Percentiles rank a stretch among this genome's conserved stretches.
Conservation (phyloP, 2,797 vertebrate species). For the Threskiornis aethiopicus region DNA sequence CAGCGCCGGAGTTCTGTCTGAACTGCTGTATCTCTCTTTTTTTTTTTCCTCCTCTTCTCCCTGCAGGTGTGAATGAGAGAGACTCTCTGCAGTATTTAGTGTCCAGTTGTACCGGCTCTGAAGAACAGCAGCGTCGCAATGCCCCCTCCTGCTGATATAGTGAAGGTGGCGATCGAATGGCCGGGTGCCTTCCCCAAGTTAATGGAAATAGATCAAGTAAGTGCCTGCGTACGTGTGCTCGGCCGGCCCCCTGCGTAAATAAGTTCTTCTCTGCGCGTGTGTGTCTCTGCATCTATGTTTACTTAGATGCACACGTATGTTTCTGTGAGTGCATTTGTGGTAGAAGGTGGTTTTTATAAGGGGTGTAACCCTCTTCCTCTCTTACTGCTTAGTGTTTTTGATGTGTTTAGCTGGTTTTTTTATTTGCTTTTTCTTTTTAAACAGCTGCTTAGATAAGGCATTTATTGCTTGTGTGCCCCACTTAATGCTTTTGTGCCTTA, state of each 20-base stretch:
- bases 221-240: slow-evolving; percentile 10
- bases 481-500: neutral
- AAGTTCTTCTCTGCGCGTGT: neutral
- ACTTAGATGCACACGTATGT: neutral
- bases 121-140: slow-evolving; percentile 73
- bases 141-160: slow-evolving; percentile 93
- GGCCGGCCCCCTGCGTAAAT: neutral
- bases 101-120: slow-evolving; percentile 37
- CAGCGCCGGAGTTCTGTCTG: neutral
- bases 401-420: neutral
- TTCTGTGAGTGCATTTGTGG: neutral
- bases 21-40: neutral
- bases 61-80: slow-evolving; percentile 84
- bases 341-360: neutral
- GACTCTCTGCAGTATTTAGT: slow-evolving; percentile 72
- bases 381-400: neutral
- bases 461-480: neutral
- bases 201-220: slow-evolving; percentile 98
- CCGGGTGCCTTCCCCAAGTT: slow-evolving; percentile 94
- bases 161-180: slow-evolving; percentile 99
- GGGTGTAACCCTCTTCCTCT: neutral
- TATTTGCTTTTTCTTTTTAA: neutral
- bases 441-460: neutral
- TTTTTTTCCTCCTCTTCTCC: neutral
- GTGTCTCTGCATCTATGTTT: neutral